Conservation (phyloP, 2,888 invertebrate species). For the Strigamia maritima region DNA sequence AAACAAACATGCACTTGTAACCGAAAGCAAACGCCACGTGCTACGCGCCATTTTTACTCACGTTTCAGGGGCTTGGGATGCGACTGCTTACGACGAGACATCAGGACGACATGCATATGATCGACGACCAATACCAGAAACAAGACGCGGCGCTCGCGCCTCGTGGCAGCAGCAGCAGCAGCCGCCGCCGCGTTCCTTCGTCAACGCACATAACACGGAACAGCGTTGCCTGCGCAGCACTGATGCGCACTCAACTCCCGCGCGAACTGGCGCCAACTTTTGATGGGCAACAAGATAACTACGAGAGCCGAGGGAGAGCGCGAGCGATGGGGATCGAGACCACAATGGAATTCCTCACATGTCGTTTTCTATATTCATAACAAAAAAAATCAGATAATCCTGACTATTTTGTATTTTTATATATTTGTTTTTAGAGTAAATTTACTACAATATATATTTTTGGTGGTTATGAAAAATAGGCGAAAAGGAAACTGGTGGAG, state of each 20-base stretch:
- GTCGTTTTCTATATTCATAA: slow-evolving; percentile 9
- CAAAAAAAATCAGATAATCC: background rate
- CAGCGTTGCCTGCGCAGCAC: slow-evolving; percentile 7
- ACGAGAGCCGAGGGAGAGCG: slow-evolving; percentile 14
- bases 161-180: slow-evolving; percentile 24
- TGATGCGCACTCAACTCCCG: slow-evolving; percentile 5
- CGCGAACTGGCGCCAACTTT: slow-evolving; percentile 31
- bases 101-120: slow-evolving; percentile 15
- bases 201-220: slow-evolving; percentile 12
- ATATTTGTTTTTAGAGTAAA: background rate
- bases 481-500: background rate
- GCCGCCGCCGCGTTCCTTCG: slow-evolving; percentile 27
- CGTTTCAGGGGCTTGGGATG: slow-evolving; percentile 42
- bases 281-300: slow-evolving; percentile 11
- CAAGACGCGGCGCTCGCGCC: slow-evolving; percentile 34
- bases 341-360: slow-evolving; percentile 13
- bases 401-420: background rate
- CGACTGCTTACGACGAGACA: slow-evolving; percentile 42
- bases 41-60: slow-evolving; percentile 37
- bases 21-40: background rate
- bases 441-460: background rate
- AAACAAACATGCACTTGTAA: background rate
- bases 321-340: slow-evolving; percentile 28
- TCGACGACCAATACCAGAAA: slow-evolving; percentile 9
- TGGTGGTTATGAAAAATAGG: background rate